Evolutionary conservation across 2,797 vertebrate genomes (phyloP).

Genomic region (Cirrhinus mrigala): DNA sequence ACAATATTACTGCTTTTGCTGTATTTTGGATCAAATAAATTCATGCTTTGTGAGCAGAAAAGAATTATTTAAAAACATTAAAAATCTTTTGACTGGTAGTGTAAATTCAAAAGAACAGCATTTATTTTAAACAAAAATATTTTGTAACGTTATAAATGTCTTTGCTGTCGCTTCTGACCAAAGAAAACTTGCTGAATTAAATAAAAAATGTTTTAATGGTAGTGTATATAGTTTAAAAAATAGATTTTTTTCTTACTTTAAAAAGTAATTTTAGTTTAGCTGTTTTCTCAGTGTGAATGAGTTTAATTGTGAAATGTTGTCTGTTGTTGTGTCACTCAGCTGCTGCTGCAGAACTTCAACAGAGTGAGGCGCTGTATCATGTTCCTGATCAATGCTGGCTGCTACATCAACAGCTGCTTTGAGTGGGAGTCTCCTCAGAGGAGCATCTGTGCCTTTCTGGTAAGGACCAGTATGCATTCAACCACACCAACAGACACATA

Average conservation of each 20-base stretch:
- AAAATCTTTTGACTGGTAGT: no score
- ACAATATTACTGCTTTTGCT: no score
- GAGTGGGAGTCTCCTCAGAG: conserved; percentile 97
- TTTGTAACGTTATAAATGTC: background rate
- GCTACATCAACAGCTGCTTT: conserved; percentile 97
- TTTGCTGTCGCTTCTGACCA: background rate
- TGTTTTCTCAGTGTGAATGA: background rate
- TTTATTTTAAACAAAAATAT: background rate
- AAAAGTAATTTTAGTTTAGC: background rate
- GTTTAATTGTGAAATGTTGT: background rate
- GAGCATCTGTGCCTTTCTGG: conserved; percentile 96
- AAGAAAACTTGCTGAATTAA: background rate
- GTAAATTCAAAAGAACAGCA: background rate
- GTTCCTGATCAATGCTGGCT: conserved; percentile 89
- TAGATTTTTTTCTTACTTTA: background rate
- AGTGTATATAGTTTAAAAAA: background rate
- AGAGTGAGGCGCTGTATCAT: conserved; percentile 90
- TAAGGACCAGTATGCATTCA: conserved; percentile 71
- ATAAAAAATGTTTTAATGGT: background rate
- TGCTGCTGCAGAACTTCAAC: conserved; percentile 92
- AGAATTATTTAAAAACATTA: no score
- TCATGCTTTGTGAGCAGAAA: no score
- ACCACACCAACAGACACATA: conserved; percentile 41
- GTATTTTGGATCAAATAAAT: no score
- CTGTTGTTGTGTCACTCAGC: conserved; percentile 71